These are phyloP conservation scores for Astropecten irregularis DNA, from an alignment of 53 echinoderm and acorn worm species.

Conservation along the genomic window DNA sequence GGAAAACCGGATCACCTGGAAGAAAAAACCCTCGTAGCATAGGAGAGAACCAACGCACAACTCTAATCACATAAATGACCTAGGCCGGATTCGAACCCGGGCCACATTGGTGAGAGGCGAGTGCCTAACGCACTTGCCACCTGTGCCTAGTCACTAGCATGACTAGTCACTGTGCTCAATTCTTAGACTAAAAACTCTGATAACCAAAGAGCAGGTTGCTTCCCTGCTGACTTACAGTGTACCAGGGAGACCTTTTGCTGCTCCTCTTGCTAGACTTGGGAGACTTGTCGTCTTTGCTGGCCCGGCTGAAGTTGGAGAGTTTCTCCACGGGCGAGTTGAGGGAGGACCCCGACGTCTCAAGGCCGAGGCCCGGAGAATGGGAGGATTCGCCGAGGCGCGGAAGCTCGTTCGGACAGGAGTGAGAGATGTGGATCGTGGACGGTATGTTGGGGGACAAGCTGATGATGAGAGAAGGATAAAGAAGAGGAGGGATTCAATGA, in stretches of 20 bases:
- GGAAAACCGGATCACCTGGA: too few relatives aligned
- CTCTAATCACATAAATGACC: too few relatives aligned
- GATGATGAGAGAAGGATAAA: too few relatives aligned
- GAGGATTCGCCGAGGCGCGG: constrained; percentile 3
- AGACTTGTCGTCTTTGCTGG: constrained; percentile 56
- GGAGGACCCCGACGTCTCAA: constrained; percentile 27
- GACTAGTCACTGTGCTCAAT: too few relatives aligned
- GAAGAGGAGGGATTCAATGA: too few relatives aligned
- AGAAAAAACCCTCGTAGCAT: too few relatives aligned
- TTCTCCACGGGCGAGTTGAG: constrained; percentile 18
- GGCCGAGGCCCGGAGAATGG: background rate
- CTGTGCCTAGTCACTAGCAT: too few relatives aligned
- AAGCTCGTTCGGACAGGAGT: constrained; percentile 21
- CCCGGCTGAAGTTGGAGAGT: background rate
- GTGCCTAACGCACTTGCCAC: too few relatives aligned
- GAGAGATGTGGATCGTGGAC: constrained; percentile 11
- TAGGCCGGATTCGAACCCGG: too few relatives aligned
- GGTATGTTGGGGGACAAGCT: background rate
- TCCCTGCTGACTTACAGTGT: constrained; percentile 61
- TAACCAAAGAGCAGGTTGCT: background rate
- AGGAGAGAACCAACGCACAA: too few relatives aligned
- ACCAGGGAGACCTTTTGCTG: constrained; percentile 75
- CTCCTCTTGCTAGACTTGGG: constrained; percentile 67
- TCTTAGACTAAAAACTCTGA: too few relatives aligned
- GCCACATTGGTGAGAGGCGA: too few relatives aligned